Evolutionary conservation across 2,113 vertebrate genomes (phyloP), one percentile per base, ranked within the genome.

Genomic region (Centropus bengalensis): DNA sequence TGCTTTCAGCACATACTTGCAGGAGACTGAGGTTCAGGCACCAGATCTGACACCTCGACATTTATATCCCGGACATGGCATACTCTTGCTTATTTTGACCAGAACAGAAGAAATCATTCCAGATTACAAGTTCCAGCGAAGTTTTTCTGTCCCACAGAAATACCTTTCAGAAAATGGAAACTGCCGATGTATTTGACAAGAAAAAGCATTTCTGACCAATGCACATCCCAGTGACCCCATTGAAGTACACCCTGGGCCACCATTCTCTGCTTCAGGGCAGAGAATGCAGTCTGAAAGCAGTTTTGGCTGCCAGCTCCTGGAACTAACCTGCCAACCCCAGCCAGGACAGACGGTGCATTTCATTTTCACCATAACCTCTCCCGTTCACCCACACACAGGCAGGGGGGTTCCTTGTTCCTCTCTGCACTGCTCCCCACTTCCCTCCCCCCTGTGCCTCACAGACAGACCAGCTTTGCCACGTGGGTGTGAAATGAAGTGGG

Each of bases 261-360:
- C 3, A 2, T 2, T 78, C 42, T 24, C 38, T 0, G 1, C 2
- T 16, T 13, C 47, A 44, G 52, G 32, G 20, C 51, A 30, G 14
- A 45, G 44, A 18, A 45, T 19, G 18, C 21, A 15, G 36, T 36
- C 36, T 36, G 36, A 36, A 36, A 36, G 36, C 36, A 36, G 36
- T 36, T 36, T 36, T 36, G 36, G n/a, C 55, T 51, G 30, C 60
- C 67, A 40, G 38, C 62, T 55, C 28, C 80, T 5, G 21, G 10
- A 56, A 12, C 17, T 15, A 33, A 18, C 1, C 3, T 28, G 28
- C 69, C 70, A 12, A 45, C 23, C 27, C 15, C 5, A 0, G 0
- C 44, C 0, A 3, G 63, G 14, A 5, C 44, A 52, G 22, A 42
- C 4, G 10, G 44, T 23, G 14, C 2, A 8, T 44, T 70, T 81